Evolutionary conservation across 2,797 vertebrate genomes (phyloP), one percentile per base, ranked within the genome.

Genomic region (Anguilla marmorata): DNA sequence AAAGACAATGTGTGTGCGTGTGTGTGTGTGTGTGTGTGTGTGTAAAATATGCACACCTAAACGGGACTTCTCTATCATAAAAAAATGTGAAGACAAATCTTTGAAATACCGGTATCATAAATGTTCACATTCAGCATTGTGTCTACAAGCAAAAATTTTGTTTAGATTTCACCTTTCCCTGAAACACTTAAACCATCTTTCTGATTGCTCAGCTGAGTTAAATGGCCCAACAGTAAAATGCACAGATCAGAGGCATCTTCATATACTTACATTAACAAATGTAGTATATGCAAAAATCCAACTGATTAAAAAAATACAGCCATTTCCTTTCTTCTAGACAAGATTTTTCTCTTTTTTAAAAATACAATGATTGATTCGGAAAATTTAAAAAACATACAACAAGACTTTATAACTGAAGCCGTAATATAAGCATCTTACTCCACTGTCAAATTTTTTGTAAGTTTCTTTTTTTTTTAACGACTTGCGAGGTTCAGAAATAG

Each of bases 221-320:
- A 94, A 95, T 92, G 91, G 92, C 91, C 93, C 93, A 93, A 94
- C 94, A 96, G 94, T 94, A 96, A 96, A 94, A 95, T 90, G 94
- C 94, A 96, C 95, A 95, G 90, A 92, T 90, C 14, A 60, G 84
- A 87, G 84, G 88, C 80, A 89, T 89, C 86, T 88, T 86, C 76
- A 86, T 84, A 85, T 54, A 58, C 85, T 66, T 56, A 63, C 72
- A 90, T 76, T 82, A 74, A 89, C 54, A 87, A 84, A 86, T 72
- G 86, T 90, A 50, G 76, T 88, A 80, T 63, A 86, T 54, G 86
- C 86, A 87, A 60, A 83, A 60, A 86, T 86, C 30, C 56, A 85
- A 63, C 83, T 30, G 60, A 85, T 63, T 41, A 85, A 74, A 86
- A 69, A 37, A 86, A 84, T 69, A 76, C 11, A 66, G 82, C 66